phyloP scores from a whole-genome alignment of 2,888 invertebrate species.

The Actias luna region DNA sequence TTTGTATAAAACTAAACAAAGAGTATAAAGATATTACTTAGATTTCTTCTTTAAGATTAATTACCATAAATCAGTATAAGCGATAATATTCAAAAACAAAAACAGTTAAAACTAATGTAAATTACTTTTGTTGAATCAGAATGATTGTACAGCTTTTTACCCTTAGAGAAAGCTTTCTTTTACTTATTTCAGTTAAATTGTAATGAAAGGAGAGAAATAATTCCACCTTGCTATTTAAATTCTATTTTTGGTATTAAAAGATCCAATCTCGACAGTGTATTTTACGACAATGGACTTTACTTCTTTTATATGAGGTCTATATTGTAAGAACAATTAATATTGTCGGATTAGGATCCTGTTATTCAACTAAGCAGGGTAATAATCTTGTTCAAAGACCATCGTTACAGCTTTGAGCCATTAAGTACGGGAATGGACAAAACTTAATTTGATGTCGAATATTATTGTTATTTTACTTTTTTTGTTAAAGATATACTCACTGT shows the following conservation, averaged over 20 bases:
- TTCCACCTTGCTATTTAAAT: constrained; percentile 26
- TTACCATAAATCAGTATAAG: not conserved
- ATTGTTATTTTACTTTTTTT: not conserved
- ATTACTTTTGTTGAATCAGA: constrained; percentile 12
- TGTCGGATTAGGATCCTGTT: constrained; percentile 34
- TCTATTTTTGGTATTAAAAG: constrained; percentile 22
- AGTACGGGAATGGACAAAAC: constrained; percentile 15
- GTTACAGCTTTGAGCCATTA: constrained; percentile 32
- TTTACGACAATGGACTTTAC: constrained; percentile 26
- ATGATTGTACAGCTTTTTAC: constrained; percentile 7
- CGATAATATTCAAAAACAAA: not conserved
- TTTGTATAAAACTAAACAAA: not conserved
- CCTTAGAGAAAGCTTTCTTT: constrained; percentile 23
- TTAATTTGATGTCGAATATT: constrained; percentile 12
- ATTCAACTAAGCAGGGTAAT: constrained; percentile 38
- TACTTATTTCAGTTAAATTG: constrained; percentile 29
- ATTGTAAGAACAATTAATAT: constrained; percentile 21
- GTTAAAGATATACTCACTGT: not conserved
- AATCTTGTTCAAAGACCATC: constrained; percentile 40
- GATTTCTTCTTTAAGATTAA: constrained; percentile 2
- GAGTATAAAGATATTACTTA: not conserved
- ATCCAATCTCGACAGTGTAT: constrained; percentile 20
- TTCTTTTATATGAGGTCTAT: constrained; percentile 22
- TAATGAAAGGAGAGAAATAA: constrained; percentile 30
- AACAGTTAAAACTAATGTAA: constrained; percentile 14